These are phyloP conservation scores for Colletes gigas DNA, from an alignment of 1,140 invertebrate genomes.

Conservation along the genomic window DNA sequence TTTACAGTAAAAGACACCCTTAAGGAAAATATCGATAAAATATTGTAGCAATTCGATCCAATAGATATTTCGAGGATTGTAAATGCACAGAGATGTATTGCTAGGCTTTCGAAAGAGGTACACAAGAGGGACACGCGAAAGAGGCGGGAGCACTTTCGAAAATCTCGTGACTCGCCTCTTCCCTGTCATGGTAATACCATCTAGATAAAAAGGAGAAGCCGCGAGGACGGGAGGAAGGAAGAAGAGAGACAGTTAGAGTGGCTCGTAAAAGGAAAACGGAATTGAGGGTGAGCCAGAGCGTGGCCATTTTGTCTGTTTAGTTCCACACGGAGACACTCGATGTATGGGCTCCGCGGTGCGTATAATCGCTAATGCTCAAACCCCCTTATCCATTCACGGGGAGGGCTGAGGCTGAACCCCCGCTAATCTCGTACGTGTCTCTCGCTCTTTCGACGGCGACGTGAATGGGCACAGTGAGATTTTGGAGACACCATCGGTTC, in stretches of 20 bases:
- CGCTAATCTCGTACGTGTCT: constrained; percentile 62
- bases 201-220: constrained; percentile 38
- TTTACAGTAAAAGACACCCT: too few relatives aligned
- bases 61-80: not conserved
- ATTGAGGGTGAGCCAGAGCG: constrained; percentile 71
- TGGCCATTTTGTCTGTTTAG: constrained; percentile 78
- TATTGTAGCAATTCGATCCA: too few relatives aligned
- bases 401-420: constrained; percentile 55
- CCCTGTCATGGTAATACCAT: constrained; percentile 44
- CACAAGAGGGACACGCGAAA: not conserved
- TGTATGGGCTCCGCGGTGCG: constrained; percentile 74
- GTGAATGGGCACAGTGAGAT: constrained; percentile 56
- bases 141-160: constrained; percentile 60
- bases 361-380: constrained; percentile 79
- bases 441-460: constrained; percentile 49
- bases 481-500: constrained; percentile 34
- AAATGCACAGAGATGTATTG: not conserved
- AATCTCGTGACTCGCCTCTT: constrained; percentile 64
- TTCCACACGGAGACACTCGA: constrained; percentile 75
- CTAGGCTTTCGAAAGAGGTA: constrained; percentile 3
- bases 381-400: constrained; percentile 65
- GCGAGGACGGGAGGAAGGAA: constrained; percentile 12
- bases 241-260: constrained; percentile 20
- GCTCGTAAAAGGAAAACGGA: constrained; percentile 65
- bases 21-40: too few relatives aligned